Conservation (phyloP, 2,113 vertebrate genomes). For the Struthidea cinerea region DNA sequence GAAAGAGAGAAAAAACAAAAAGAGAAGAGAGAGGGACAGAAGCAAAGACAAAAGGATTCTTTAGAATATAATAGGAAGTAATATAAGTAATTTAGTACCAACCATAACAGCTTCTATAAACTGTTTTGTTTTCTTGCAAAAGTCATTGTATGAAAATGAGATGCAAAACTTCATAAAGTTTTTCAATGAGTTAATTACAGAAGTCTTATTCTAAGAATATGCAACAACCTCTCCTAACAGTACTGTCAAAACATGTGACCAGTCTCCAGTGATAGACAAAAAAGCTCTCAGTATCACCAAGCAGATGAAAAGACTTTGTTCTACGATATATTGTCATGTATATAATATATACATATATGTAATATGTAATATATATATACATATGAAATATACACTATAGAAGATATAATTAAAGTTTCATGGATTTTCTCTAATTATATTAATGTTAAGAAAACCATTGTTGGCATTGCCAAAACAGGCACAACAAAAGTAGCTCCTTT, state of each 20-base stretch:
- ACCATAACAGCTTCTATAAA: background rate
- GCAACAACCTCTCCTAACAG: background rate
- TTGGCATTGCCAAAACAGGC: background rate
- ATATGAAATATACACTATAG: too few relatives aligned
- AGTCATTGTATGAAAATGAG: background rate
- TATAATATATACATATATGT: background rate
- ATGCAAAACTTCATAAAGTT: background rate
- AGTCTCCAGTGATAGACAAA: background rate
- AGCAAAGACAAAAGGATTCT: background rate
- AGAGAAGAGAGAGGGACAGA: background rate
- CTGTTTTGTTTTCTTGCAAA: background rate
- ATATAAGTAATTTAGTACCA: background rate
- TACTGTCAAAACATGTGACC: background rate
- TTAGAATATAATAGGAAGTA: background rate
- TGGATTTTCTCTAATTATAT: background rate
- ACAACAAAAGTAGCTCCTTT: background rate
- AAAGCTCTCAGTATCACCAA: background rate
- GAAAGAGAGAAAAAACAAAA: background rate
- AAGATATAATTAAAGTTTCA: background rate
- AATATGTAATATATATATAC: background rate
- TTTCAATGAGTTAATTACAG: background rate
- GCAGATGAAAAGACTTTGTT: background rate
- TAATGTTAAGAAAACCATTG: background rate
- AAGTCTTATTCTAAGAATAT: background rate
- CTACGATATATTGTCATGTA: background rate